These are phyloP conservation scores for Lamellibrachia luymesi DNA, from an alignment of 1,140 invertebrate genomes.

Conservation along the genomic window DNA sequence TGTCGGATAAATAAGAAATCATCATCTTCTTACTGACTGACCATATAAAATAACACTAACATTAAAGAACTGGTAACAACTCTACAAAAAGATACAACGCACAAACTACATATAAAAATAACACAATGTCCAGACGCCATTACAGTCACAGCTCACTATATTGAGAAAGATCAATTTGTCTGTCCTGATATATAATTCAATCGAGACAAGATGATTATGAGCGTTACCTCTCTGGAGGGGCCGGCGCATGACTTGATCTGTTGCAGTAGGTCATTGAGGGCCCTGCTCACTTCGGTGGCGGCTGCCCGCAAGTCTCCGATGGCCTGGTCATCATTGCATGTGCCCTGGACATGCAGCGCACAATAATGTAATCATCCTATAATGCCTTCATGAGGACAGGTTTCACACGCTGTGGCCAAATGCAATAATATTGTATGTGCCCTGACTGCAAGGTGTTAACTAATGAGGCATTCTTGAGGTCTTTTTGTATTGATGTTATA, in stretches of 20 bases:
- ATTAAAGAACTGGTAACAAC: neutral
- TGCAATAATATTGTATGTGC: neutral
- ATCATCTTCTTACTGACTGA: neutral
- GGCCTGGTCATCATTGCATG: slow-evolving; percentile 67
- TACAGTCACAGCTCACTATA: neutral
- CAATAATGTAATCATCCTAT: neutral
- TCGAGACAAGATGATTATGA: neutral
- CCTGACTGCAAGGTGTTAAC: neutral
- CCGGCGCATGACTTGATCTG: slow-evolving; percentile 72
- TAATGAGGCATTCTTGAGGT: no score
- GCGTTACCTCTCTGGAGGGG: neutral
- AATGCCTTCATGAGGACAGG: neutral
- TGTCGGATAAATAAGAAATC: neutral
- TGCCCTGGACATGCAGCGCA: slow-evolving; percentile 48
- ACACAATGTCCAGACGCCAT: neutral
- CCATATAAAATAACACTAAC: neutral
- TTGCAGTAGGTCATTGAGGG: slow-evolving; percentile 85
- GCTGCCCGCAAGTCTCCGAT: slow-evolving; percentile 78
- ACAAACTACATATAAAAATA: neutral
- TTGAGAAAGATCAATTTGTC: neutral
- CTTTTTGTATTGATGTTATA: neutral
- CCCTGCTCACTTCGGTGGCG: slow-evolving; percentile 83
- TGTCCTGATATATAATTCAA: neutral
- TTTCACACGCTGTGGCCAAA: neutral
- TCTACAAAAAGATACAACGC: neutral